Evolutionary conservation across 2,113 vertebrate genomes (phyloP).

Genomic region (Hydrochoerus hydrochaeris): DNA sequence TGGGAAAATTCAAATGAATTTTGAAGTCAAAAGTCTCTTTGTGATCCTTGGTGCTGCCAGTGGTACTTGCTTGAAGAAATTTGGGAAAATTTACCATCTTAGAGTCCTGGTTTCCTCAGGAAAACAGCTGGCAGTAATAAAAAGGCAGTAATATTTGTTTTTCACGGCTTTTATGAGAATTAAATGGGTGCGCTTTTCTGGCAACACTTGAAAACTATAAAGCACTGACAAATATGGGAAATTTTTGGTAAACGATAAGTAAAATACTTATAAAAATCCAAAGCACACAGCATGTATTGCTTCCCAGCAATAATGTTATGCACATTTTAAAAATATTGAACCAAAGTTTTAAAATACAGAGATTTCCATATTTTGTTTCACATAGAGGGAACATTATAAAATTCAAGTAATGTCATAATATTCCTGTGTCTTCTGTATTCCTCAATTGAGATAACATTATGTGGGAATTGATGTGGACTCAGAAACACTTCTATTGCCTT

Average conservation of each 20-base stretch:
- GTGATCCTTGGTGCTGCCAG: neutral
- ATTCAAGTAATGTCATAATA: neutral
- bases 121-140: neutral
- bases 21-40: slow-evolving; percentile 33
- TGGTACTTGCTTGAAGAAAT: neutral
- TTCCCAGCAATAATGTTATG: neutral
- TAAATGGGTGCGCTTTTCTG: slow-evolving; percentile 1
- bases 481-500: neutral
- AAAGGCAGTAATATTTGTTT: slow-evolving; percentile 16
- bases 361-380: neutral
- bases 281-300: neutral
- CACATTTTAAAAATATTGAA: slow-evolving; percentile 31
- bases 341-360: slow-evolving; percentile 42
- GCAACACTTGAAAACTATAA: neutral
- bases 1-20: neutral
- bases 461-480: neutral
- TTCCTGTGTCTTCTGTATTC: neutral
- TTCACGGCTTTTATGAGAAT: neutral
- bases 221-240: neutral
- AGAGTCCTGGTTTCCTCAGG: slow-evolving; percentile 25
- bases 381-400: neutral
- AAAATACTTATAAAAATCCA: neutral
- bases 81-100: neutral
- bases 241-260: slow-evolving; percentile 18
- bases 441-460: neutral